These are phyloP conservation scores for Epicampocera succincta DNA, from an alignment of 2,888 invertebrate genomes.

Conservation along the genomic window DNA sequence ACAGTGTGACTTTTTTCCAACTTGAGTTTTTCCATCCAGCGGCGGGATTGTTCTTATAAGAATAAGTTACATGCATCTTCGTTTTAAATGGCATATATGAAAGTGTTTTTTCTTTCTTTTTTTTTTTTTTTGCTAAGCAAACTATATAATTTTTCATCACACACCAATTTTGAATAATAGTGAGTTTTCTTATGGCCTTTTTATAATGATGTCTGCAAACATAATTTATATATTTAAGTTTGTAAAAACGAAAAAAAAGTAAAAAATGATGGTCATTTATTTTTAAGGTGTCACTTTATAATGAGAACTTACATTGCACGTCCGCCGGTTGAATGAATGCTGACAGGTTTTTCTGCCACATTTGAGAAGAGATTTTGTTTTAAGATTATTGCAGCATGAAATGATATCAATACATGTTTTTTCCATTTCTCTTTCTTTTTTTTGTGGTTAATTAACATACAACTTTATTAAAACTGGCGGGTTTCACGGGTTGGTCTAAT, in stretches of 20 bases:
- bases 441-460: constrained; percentile 36
- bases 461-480: constrained; percentile 1
- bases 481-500: constrained; percentile 8
- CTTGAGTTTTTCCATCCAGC: constrained; percentile 32
- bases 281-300: constrained; percentile 57
- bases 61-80: constrained; percentile 61
- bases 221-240: constrained; percentile 44
- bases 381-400: constrained; percentile 38
- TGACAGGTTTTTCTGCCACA: constrained; percentile 53
- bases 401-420: constrained; percentile 37
- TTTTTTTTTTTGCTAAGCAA: constrained; percentile 26
- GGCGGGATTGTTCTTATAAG: constrained; percentile 46
- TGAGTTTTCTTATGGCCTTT: constrained; percentile 34
- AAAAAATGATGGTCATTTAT: constrained; percentile 44
- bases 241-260: constrained; percentile 21
- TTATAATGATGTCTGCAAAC: not conserved
- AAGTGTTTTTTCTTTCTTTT: constrained; percentile 55
- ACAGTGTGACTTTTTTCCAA: constrained; percentile 6
- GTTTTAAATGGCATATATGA: constrained; percentile 64
- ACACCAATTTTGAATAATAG: constrained; percentile 12
- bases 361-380: constrained; percentile 32
- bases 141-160: not conserved
- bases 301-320: constrained; percentile 26
- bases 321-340: constrained; percentile 61
- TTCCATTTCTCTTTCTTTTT: not conserved